Conservation (phyloP, 1,140 invertebrate genomes). For the Drosophila tropicalis region DNA sequence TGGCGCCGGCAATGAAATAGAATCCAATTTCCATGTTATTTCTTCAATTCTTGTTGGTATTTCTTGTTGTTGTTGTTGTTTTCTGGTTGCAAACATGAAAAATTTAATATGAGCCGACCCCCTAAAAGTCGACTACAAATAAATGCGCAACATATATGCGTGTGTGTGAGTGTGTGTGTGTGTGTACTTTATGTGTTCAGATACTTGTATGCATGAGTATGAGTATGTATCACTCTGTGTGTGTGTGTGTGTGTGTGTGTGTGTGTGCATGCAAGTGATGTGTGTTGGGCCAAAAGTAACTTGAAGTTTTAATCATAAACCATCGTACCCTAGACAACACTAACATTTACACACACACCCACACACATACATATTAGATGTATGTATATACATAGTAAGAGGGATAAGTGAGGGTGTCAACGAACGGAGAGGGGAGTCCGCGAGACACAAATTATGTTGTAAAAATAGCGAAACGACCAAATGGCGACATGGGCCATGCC, state of each 20-base stretch:
- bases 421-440: background rate
- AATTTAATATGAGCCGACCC: constrained; percentile 65
- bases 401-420: background rate
- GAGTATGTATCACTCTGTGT: background rate
- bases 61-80: constrained; percentile 16
- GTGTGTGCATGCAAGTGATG: constrained; percentile 29
- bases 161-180: constrained; percentile 27
- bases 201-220: background rate
- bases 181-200: background rate
- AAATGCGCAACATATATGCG: constrained; percentile 36
- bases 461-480: constrained; percentile 60
- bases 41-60: constrained; percentile 18
- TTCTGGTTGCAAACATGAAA: constrained; percentile 49
- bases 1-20: constrained; percentile 51
- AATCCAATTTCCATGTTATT: constrained; percentile 65
- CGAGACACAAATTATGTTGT: constrained; percentile 65
- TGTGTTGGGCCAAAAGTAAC: constrained; percentile 23
- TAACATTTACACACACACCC: constrained; percentile 7
- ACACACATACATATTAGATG: constrained; percentile 3
- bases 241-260: background rate
- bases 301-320: constrained; percentile 61
- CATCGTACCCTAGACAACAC: constrained; percentile 28
- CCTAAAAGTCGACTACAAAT: constrained; percentile 61
- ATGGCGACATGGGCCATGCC: constrained; percentile 42
- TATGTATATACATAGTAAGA: background rate